Percentiles rank a stretch among this genome's conserved stretches.
Evolutionary conservation across 1,140 invertebrate genomes (phyloP).

Genomic region (Sminthurinus signatus): DNA sequence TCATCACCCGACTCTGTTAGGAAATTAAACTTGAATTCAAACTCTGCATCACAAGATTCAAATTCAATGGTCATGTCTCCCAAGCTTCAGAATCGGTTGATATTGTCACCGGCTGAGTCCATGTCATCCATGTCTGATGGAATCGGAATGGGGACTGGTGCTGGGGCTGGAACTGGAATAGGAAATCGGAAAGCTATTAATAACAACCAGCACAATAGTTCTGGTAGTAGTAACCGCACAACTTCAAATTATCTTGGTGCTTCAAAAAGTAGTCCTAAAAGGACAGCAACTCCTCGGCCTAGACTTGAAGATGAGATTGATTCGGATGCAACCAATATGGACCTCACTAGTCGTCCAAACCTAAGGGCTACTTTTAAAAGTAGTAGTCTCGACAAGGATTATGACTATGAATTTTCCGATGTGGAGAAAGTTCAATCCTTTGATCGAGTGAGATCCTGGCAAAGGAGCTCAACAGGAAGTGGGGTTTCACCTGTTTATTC

Average conservation of each 20-base stretch:
- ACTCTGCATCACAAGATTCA: no score
- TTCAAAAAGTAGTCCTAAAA: slow-evolving; percentile 3
- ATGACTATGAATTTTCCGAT: not conserved
- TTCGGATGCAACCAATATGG: not conserved
- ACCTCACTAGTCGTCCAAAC: not conserved
- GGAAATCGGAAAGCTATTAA: not conserved
- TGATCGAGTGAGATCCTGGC: slow-evolving; percentile 5
- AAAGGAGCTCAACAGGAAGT: not conserved
- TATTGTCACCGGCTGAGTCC: not conserved
- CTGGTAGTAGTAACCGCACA: no score
- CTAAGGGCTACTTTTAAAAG: no score
- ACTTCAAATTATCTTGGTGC: not conserved
- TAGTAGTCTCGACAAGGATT: not conserved
- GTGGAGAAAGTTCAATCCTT: not conserved
- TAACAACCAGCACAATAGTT: no score
- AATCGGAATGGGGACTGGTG: not conserved
- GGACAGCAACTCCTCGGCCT: not conserved
- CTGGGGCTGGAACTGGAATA: not conserved
- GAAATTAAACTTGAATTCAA: no score
- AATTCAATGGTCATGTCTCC: no score
- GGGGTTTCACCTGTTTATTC: not conserved
- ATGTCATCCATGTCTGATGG: not conserved
- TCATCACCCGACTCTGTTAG: no score
- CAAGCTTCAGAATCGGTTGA: no score
- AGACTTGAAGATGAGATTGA: not conserved